These are phyloP conservation scores for Cheilinus undulatus DNA, from an alignment of 2,113 vertebrate species.

Conservation along the genomic window DNA sequence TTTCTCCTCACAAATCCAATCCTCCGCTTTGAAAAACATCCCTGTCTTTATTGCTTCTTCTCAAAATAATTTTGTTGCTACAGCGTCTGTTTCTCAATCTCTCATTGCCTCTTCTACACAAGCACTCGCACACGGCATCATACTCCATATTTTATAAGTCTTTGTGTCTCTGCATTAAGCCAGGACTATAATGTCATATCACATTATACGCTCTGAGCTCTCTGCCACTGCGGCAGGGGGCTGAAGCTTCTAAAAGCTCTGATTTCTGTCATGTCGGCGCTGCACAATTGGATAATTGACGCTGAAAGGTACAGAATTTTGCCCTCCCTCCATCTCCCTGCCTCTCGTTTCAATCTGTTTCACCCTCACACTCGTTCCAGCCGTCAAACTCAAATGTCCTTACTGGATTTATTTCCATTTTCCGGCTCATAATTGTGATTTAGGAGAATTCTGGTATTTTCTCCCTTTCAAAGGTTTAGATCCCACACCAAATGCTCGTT, in stretches of 20 bases:
- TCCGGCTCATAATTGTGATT: conserved; percentile 16
- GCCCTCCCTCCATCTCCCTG: conserved; percentile 53
- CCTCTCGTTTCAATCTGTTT: conserved; percentile 43
- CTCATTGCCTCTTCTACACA: conserved; percentile 19
- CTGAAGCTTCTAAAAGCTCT: conserved; percentile 78
- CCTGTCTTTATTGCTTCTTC: conserved; percentile 9
- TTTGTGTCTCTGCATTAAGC: conserved; percentile 79
- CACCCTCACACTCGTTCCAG: conserved; percentile 29
- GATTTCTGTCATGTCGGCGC: conserved; percentile 79
- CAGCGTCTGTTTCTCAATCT: conserved; percentile 26
- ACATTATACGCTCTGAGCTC: conserved; percentile 74
- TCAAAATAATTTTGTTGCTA: conserved; percentile 33
- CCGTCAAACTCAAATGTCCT: conserved; percentile 50
- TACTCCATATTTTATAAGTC: conserved; percentile 80
- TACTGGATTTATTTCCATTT: conserved; percentile 43
- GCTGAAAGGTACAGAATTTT: conserved; percentile 79
- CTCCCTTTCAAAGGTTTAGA: conserved; percentile 14
- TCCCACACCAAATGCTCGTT: neutral
- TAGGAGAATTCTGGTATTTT: conserved; percentile 1
- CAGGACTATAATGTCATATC: conserved; percentile 77
- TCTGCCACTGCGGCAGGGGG: conserved; percentile 32
- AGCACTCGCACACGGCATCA: conserved; percentile 39
- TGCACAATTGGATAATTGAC: conserved; percentile 78
- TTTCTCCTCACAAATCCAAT: neutral
- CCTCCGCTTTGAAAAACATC: neutral